Percentiles rank a stretch among this genome's conserved stretches.
These are phyloP conservation scores for Heliocidaris erythrogramma DNA, from an alignment of 35 echinoderm and acorn worm genomes.

Conservation along the genomic window DNA sequence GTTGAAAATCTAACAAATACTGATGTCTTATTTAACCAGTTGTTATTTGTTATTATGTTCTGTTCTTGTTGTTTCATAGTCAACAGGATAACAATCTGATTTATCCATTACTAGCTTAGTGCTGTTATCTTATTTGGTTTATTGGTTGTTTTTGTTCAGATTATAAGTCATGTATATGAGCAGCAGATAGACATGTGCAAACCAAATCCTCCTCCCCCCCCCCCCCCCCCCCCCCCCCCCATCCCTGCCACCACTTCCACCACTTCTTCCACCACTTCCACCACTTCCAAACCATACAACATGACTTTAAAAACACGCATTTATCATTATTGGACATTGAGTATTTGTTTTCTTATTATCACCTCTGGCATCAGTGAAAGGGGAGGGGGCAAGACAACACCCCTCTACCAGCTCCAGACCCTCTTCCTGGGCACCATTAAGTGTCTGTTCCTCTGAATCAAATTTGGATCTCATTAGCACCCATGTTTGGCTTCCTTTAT, in stretches of 20 bases:
- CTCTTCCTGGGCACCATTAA: conserved; percentile 19
- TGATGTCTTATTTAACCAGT: too few relatives aligned
- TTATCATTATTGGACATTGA: neutral
- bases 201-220: neutral
- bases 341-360: neutral
- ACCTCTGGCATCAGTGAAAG: neutral
- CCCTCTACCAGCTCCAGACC: neutral
- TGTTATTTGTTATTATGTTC: too few relatives aligned
- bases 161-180: neutral
- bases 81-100: neutral
- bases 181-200: neutral
- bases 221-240: too few relatives aligned
- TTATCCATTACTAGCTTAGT: neutral
- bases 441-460: conserved; percentile 24
- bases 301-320: neutral
- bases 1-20: too few relatives aligned
- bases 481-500: neutral
- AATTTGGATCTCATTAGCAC: conserved; percentile 25
- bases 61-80: too few relatives aligned
- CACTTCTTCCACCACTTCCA: too few relatives aligned
- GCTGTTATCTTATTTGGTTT: too few relatives aligned
- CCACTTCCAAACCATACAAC: too few relatives aligned
- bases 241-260: too few relatives aligned
- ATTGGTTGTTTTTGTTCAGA: neutral
- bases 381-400: neutral